Evolutionary conservation across 2,113 vertebrate species (phyloP).

Genomic region (Todiramphus chloris): DNA sequence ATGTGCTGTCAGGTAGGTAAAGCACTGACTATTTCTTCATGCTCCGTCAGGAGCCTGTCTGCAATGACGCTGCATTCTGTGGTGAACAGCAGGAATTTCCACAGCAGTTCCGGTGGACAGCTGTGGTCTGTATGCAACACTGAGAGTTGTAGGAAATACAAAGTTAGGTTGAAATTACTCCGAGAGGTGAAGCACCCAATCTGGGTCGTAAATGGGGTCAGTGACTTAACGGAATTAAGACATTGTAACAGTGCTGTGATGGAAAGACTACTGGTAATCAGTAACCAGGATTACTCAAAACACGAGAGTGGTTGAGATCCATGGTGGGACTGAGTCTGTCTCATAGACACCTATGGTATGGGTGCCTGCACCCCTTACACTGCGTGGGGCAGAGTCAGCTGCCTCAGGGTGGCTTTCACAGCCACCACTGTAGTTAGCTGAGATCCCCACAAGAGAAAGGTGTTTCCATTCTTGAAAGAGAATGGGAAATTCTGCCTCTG

Average conservation of each 20-base stretch:
- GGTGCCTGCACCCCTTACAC: accelerated
- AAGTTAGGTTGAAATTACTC: background rate
- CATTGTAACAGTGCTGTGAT: background rate
- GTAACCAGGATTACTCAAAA: background rate
- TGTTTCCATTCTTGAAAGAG: background rate
- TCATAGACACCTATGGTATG: background rate
- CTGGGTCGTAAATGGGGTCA: background rate
- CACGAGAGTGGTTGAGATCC: background rate
- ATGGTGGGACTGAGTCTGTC: background rate
- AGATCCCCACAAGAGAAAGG: background rate
- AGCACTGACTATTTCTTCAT: background rate
- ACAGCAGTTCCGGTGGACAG: background rate
- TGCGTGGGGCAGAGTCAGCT: background rate
- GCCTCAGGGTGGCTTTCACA: background rate
- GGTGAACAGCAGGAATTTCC: background rate
- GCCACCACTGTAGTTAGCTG: background rate
- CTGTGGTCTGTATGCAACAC: background rate
- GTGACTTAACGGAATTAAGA: background rate
- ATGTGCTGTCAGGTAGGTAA: conserved; percentile 88
- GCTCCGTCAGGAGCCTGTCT: background rate
- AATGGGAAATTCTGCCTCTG: background rate
- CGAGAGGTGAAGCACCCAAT: background rate
- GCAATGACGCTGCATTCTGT: accelerated
- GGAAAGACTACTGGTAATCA: background rate
- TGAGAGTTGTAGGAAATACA: background rate